Conservation (phyloP, 2,888 invertebrate genomes). For the Xestia c-nigrum region DNA sequence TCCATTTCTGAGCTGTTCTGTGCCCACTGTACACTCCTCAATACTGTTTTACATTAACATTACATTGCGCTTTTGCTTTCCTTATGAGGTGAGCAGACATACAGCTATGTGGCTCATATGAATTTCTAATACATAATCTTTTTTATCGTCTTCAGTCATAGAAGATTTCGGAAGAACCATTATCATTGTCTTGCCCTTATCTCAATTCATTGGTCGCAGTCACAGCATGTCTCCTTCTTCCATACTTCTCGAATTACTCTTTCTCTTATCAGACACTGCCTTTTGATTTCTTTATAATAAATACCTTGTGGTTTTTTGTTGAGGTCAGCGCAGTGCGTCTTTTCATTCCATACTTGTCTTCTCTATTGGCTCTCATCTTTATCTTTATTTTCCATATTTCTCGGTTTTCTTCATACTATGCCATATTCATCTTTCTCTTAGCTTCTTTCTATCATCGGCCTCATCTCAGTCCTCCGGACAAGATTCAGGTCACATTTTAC, state of each 20-base stretch:
- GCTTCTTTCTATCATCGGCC: too few relatives aligned
- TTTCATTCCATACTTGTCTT: background rate
- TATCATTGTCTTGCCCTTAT: too few relatives aligned
- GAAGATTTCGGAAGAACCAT: background rate
- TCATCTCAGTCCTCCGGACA: too few relatives aligned
- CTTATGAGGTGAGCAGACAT: constrained; percentile 29
- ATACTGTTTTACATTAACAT: constrained; percentile 49
- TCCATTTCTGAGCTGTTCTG: constrained; percentile 19
- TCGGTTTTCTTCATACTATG: background rate
- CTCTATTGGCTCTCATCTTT: background rate
- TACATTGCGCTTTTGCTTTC: constrained; percentile 53
- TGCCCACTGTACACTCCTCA: constrained; percentile 31
- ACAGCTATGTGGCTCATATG: constrained; percentile 1
- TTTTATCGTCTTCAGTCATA: background rate
- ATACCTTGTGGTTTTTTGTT: background rate
- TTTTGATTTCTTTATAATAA: background rate
- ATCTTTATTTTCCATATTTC: too few relatives aligned
- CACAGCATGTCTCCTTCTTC: too few relatives aligned
- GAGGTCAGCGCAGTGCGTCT: background rate
- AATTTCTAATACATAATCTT: background rate
- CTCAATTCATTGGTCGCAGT: too few relatives aligned
- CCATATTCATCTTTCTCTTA: too few relatives aligned
- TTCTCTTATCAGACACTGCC: too few relatives aligned
- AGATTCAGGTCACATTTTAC: too few relatives aligned
- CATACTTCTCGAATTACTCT: too few relatives aligned